Conservation (phyloP, 2,113 vertebrate genomes). For the Amazona guildingii region DNA sequence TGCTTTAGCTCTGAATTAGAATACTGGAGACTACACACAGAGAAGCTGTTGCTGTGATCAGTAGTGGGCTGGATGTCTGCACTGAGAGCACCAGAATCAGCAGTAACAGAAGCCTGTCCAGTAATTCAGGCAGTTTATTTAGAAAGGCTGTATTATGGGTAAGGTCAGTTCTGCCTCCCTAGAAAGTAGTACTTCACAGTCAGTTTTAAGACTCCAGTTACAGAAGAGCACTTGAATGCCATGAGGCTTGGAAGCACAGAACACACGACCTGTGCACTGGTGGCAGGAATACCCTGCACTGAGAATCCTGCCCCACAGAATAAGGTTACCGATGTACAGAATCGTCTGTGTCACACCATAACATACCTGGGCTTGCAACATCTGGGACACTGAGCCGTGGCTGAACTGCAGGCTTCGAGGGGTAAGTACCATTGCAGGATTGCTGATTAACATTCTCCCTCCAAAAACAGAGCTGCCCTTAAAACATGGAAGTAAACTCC, state of each 20-base stretch:
- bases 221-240: accelerated
- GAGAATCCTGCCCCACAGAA: not conserved
- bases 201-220: not conserved
- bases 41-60: accelerated
- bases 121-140: not conserved
- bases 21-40: not conserved
- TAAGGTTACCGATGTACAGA: not conserved
- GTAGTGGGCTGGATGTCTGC: not conserved
- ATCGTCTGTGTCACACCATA: not conserved
- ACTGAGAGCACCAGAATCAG: not conserved
- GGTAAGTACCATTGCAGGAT: not conserved
- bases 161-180: not conserved
- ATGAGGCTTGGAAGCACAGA: not conserved
- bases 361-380: not conserved
- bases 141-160: not conserved
- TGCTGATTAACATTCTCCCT: not conserved
- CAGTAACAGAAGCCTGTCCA: not conserved
- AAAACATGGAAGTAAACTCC: accelerated
- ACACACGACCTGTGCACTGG: not conserved
- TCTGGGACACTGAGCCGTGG: accelerated
- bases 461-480: not conserved
- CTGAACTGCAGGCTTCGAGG: not conserved
- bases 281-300: not conserved
- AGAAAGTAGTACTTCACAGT: not conserved
- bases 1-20: not conserved